Percentiles rank a stretch among this genome's conserved stretches.
phyloP scores from a whole-genome alignment of 2,888 invertebrate species.

The Serrognathus titanus region DNA sequence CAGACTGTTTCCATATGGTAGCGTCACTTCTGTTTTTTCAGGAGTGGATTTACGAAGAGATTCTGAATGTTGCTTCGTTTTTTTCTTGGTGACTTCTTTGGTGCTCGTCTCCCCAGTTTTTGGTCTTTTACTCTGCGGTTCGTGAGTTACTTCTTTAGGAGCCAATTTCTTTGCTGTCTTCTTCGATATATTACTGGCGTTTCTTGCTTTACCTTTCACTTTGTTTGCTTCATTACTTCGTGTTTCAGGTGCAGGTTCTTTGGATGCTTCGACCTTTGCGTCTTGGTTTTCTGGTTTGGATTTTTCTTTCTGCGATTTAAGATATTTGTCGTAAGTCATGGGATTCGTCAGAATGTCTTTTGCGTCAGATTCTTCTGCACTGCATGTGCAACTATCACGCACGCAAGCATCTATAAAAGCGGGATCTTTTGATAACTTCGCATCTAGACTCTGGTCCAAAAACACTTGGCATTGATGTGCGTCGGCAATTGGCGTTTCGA shows the following conservation, averaged over 20 bases:
- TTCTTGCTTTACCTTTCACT: background rate
- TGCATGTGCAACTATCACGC: no score
- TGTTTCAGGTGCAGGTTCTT: background rate
- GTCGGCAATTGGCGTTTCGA: slow-evolving; percentile 6
- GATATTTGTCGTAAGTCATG: background rate
- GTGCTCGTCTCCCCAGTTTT: background rate
- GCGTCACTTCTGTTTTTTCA: no score
- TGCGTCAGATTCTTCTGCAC: background rate
- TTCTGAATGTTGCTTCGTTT: background rate
- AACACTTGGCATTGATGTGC: slow-evolving; percentile 7
- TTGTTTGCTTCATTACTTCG: background rate
- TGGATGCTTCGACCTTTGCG: background rate
- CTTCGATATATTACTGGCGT: background rate
- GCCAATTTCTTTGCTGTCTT: background rate
- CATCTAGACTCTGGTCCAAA: slow-evolving; percentile 2
- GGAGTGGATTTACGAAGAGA: no score
- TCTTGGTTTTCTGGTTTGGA: background rate
- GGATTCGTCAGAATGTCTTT: background rate
- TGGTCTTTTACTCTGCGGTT: background rate
- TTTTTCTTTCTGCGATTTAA: background rate
- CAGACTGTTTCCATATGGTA: no score
- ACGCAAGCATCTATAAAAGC: no score
- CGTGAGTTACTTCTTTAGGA: background rate
- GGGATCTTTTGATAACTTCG: no score
- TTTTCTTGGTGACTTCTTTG: background rate